Percentiles rank a stretch among this genome's conserved stretches.
phyloP scores from a whole-genome alignment of 1,140 invertebrate species.

The Drosophila persimilis region DNA sequence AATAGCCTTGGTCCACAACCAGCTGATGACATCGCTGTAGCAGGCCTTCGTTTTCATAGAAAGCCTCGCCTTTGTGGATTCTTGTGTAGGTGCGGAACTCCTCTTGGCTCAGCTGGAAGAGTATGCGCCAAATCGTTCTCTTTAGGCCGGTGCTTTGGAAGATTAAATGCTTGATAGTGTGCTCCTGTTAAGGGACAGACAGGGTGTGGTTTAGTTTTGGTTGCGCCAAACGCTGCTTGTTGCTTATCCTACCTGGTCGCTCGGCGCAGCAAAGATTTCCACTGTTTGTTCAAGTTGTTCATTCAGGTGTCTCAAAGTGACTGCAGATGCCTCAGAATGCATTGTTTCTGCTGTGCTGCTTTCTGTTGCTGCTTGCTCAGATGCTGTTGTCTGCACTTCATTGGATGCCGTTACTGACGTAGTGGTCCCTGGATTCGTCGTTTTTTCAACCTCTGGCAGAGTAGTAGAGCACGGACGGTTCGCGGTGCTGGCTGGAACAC shows the following conservation, averaged over 20 bases:
- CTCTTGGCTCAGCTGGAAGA: conserved; percentile 26
- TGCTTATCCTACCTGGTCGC: conserved; percentile 15
- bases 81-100: conserved; percentile 49
- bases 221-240: neutral
- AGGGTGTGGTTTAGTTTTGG: neutral
- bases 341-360: too few species aligned
- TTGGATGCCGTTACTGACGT: too few species aligned
- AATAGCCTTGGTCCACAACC: conserved; percentile 46
- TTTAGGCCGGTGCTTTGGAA: conserved; percentile 33
- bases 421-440: too few species aligned
- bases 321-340: too few species aligned
- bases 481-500: too few species aligned
- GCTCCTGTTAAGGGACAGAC: conserved; percentile 26
- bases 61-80: conserved; percentile 21
- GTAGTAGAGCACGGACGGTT: too few species aligned
- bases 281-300: too few species aligned
- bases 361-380: too few species aligned
- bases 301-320: too few species aligned
- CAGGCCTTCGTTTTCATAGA: conserved; percentile 17
- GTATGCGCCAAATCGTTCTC: conserved; percentile 45
- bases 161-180: conserved; percentile 52
- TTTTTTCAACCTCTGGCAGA: too few species aligned
- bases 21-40: conserved; percentile 31
- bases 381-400: too few species aligned
- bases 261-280: neutral